Percentiles rank a stretch among this genome's conserved stretches.
phyloP scores from a whole-genome alignment of 2,888 invertebrate genomes.

The Pristionchus japonicus region DNA sequence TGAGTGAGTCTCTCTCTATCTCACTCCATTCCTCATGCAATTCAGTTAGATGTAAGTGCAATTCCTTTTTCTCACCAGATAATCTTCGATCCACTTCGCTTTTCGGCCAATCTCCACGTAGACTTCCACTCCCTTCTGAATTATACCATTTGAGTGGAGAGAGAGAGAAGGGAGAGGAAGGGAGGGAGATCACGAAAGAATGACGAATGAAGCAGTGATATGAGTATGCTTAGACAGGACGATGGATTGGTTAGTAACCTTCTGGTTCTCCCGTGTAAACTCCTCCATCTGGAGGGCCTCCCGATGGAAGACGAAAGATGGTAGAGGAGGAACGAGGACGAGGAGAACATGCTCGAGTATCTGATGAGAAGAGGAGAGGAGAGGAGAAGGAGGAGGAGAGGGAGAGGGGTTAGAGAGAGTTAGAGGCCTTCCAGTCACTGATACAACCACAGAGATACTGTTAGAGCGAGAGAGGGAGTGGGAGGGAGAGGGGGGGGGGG shows the following conservation, averaged over 20 bases:
- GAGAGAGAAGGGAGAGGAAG: not conserved
- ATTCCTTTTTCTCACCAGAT: not conserved
- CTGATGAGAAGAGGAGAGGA: not conserved
- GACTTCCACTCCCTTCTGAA: slow-evolving; percentile 5
- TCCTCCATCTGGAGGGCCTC: not conserved
- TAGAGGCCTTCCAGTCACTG: no score
- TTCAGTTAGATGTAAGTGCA: not conserved
- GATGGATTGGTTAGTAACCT: not conserved
- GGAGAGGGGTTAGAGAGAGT: not conserved
- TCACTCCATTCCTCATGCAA: not conserved
- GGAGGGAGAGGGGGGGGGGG: not conserved
- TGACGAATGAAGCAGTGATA: not conserved
- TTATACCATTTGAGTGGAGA: no score
- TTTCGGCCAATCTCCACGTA: not conserved
- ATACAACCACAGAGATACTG: no score
- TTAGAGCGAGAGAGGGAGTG: not conserved
- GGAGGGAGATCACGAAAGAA: not conserved
- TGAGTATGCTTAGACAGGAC: not conserved
- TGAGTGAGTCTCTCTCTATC: not conserved
- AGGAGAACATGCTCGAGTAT: slow-evolving; percentile 45
- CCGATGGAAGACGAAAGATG: slow-evolving; percentile 40
- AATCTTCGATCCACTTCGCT: slow-evolving; percentile 11
- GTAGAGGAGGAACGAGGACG: slow-evolving; percentile 41
- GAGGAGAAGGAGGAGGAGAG: not conserved
- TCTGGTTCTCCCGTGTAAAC: slow-evolving; percentile 21